Percentiles rank a stretch among this genome's conserved stretches.
These are phyloP conservation scores for Bombus polaris DNA, from an alignment of 1,140 invertebrate genomes.

Conservation along the genomic window DNA sequence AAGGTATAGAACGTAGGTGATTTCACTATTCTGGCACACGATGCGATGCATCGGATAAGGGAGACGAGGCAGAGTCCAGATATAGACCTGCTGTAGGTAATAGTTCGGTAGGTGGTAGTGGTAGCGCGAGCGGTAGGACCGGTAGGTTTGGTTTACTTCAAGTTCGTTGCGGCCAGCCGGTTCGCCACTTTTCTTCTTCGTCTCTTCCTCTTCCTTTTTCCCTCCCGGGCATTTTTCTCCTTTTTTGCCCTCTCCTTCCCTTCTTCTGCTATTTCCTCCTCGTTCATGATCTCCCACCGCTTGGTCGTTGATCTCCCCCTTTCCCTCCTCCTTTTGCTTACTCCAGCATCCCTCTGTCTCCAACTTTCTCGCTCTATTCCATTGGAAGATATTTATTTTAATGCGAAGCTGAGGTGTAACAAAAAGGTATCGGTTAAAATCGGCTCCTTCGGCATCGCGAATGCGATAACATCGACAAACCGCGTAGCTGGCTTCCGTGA, in stretches of 20 bases:
- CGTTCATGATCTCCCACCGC: constrained; percentile 52
- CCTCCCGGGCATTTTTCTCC: constrained; percentile 19
- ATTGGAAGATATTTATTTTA: constrained; percentile 50
- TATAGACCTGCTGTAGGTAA: constrained; percentile 60
- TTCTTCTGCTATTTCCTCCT: constrained; percentile 43
- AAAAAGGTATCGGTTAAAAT: constrained; percentile 38
- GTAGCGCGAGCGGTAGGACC: constrained; percentile 68
- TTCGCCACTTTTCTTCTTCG: constrained; percentile 62
- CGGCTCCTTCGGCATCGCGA: not conserved
- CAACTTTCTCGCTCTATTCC: constrained; percentile 18
- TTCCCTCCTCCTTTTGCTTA: constrained; percentile 18
- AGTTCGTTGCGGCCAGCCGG: constrained; percentile 63
- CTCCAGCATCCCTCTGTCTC: not conserved
- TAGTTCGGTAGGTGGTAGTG: constrained; percentile 64
- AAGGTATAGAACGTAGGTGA: constrained; percentile 36
- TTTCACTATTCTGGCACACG: constrained; percentile 54
- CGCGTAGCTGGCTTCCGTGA: constrained; percentile 15
- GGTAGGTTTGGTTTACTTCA: constrained; percentile 71
- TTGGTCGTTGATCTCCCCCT: constrained; percentile 34
- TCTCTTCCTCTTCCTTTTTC: constrained; percentile 45
- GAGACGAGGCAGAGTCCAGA: constrained; percentile 53
- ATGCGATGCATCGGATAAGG: constrained; percentile 44
- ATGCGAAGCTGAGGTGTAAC: constrained; percentile 16
- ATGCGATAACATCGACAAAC: constrained; percentile 3
- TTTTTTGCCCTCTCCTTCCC: constrained; percentile 30